Evolutionary conservation across 2,113 vertebrate species (phyloP).

Genomic region (Cyprinus carpio): DNA sequence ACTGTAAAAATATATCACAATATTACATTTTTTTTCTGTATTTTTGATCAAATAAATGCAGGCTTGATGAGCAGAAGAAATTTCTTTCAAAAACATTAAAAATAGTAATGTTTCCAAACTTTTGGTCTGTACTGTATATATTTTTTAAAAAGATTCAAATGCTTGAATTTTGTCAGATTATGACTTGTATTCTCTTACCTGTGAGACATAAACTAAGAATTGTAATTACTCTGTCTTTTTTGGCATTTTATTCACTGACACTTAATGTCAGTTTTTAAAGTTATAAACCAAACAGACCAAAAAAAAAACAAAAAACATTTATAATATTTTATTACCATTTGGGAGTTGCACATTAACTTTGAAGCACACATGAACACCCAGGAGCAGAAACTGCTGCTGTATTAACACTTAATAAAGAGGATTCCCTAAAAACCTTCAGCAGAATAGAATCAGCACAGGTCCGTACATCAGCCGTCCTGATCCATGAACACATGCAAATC

Average conservation of each 20-base stretch:
- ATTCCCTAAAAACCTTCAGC: background rate
- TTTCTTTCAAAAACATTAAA: too few species aligned
- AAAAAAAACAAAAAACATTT: background rate
- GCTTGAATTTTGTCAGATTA: too few species aligned
- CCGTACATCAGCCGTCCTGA: background rate
- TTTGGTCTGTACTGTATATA: too few species aligned
- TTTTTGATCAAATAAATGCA: too few species aligned
- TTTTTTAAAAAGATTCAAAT: background rate
- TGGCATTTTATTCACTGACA: background rate
- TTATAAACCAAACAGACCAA: background rate
- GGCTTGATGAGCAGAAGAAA: too few species aligned
- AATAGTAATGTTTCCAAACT: too few species aligned
- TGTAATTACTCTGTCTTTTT: too few species aligned
- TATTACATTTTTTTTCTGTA: too few species aligned
- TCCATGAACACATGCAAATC: too few species aligned
- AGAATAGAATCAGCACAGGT: background rate
- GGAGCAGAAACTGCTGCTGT: background rate
- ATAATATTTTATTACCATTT: background rate
- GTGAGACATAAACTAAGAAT: too few species aligned
- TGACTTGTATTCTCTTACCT: background rate
- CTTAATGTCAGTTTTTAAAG: background rate
- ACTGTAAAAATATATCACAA: too few species aligned
- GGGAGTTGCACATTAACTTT: background rate
- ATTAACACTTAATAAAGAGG: background rate
- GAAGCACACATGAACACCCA: background rate